Evolutionary conservation across 2,888 invertebrate genomes (phyloP).

Genomic region (Octodonta nipae): DNA sequence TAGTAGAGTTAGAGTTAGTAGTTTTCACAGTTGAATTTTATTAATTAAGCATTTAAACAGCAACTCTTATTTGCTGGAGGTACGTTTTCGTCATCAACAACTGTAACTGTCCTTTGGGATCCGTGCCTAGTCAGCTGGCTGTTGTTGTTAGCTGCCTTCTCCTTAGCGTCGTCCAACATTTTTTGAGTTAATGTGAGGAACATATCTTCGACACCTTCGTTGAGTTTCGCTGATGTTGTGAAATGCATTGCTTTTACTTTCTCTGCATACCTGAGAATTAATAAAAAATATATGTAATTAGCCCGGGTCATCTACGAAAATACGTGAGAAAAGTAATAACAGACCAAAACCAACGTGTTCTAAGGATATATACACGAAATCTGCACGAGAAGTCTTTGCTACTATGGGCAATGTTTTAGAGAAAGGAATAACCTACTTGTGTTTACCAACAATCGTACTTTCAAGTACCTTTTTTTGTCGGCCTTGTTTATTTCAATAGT

Average conservation of each 20-base stretch:
- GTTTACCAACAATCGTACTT: too few relatives aligned
- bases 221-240: slow-evolving; percentile 85
- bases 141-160: slow-evolving; percentile 26
- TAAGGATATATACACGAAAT: too few relatives aligned
- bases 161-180: slow-evolving; percentile 45
- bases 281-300: too few relatives aligned
- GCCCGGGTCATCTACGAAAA: too few relatives aligned
- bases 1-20: background rate
- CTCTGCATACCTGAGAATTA: slow-evolving; percentile 69
- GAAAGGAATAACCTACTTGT: too few relatives aligned
- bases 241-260: slow-evolving; percentile 86
- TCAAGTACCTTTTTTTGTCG: too few relatives aligned
- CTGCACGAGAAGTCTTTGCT: too few relatives aligned
- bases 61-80: slow-evolving; percentile 23
- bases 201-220: slow-evolving; percentile 81
- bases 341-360: too few relatives aligned
- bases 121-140: slow-evolving; percentile 26
- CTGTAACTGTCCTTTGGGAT: slow-evolving; percentile 30
- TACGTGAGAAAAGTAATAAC: too few relatives aligned
- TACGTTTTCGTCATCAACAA: slow-evolving; percentile 30
- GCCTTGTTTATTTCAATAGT: too few relatives aligned
- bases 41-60: slow-evolving; percentile 13
- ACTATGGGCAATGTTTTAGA: too few relatives aligned
- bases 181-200: slow-evolving; percentile 70
- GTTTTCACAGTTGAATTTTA: background rate